Evolutionary conservation across 2,888 invertebrate genomes (phyloP), one percentile per base, ranked within the genome.

Genomic region (Caenorhabditis uteleia): DNA sequence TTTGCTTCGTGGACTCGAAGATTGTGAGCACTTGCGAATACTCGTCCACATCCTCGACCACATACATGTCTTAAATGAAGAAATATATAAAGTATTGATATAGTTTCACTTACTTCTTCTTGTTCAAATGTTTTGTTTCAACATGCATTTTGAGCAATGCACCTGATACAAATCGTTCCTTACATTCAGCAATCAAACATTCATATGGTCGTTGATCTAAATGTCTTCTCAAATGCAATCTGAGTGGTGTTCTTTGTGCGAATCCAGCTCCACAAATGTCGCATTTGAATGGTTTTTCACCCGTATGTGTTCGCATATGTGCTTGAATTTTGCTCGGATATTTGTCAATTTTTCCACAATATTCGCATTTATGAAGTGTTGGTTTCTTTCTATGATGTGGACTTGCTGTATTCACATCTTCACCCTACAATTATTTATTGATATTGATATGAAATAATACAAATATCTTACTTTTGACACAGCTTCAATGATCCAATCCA

Each of bases 401-500:
- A 14, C 73, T 73, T 8, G 75, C 66, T 12, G 54, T 23, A 29
- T 70, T 68, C 6, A 77, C 73, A 34, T 72, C 73, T 5, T 61
- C 45, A 20, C 79, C 79, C 55, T 55, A 31, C 51, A 18, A 29
- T 29, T 29, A 29, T 10, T 29, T 29, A 10, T 10, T 29, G 7
- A 29, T 29, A 7, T 29, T 12, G 8, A 29, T 12, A 16, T 4
- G 8, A n/a, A 25, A 39, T 6, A 18, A 23, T 12, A 16, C 23
- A 14, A 27, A 60, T n/a, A n/a, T n/a, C n/a, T n/a, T n/a, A n/a
- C 65, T 45, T 68, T 65, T 3, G 79, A 73, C 0, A 79, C 74
- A 12, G 78, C 78, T 42, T 77, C 74, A 47, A 78, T 75, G 42
- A 77, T 74, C 78, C 78, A 78, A 38, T 78, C 78, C n/a, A 77